phyloP scores from a whole-genome alignment of 2,888 invertebrate species.

The Ennomos erosarius region DNA sequence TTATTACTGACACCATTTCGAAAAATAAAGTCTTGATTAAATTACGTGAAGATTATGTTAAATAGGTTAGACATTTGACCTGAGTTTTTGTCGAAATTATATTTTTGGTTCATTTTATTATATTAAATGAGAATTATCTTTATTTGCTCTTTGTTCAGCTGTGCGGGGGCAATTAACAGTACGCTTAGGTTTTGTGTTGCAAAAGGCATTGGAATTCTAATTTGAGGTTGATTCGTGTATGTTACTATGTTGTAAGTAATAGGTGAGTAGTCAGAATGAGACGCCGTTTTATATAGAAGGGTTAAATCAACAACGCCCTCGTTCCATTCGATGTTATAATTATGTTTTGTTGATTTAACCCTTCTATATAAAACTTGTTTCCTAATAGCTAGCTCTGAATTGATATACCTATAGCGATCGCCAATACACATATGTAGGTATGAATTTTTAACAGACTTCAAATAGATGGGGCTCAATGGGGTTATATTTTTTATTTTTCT shows the following conservation, averaged over 20 bases:
- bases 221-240: slow-evolving; percentile 9
- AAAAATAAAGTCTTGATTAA: background rate
- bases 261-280: background rate
- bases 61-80: background rate
- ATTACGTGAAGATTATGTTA: too few relatives aligned
- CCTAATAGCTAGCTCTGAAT: too few relatives aligned
- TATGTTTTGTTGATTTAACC: too few relatives aligned
- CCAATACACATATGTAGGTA: too few relatives aligned
- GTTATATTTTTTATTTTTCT: too few relatives aligned
- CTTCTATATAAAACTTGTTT: too few relatives aligned
- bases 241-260: background rate
- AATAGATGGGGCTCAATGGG: too few relatives aligned
- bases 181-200: slow-evolving; percentile 35
- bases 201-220: slow-evolving; percentile 5
- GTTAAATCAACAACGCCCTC: too few relatives aligned
- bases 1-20: background rate
- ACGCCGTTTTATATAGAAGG: too few relatives aligned
- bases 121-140: slow-evolving; percentile 3
- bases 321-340: too few relatives aligned
- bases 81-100: background rate
- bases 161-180: background rate
- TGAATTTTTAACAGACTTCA: too few relatives aligned
- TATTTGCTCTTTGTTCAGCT: background rate
- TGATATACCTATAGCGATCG: too few relatives aligned
- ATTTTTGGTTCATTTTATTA: background rate